phyloP scores from a whole-genome alignment of 1,140 invertebrate species.

The Holotrichia oblita region DNA sequence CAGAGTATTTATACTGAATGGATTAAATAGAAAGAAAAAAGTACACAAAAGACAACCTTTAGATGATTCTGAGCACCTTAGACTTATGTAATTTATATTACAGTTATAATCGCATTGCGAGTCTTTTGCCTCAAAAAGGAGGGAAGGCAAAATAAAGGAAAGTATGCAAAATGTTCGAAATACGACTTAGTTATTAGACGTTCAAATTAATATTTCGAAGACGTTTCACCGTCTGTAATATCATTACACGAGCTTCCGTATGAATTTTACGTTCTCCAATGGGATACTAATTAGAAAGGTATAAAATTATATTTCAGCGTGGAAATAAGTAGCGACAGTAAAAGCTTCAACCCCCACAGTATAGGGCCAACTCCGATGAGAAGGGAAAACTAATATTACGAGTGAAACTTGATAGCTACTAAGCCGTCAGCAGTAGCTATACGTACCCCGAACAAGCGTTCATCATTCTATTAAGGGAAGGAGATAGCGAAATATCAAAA shows the following conservation, averaged over 20 bases:
- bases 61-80: no score
- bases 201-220: background rate
- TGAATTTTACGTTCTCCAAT: background rate
- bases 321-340: conserved; percentile 25
- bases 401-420: conserved; percentile 36
- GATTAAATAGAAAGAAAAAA: no score
- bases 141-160: background rate
- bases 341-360: background rate
- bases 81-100: no score
- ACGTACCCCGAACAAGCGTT: background rate
- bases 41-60: no score
- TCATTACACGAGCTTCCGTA: background rate
- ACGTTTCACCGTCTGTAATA: background rate
- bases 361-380: background rate
- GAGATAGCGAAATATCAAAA: conserved; percentile 31
- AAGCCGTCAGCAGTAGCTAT: background rate
- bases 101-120: background rate
- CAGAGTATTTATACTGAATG: no score
- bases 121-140: background rate
- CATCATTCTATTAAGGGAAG: conserved; percentile 29
- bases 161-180: background rate
- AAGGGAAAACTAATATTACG: conserved; percentile 23
- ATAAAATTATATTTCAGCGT: conserved; percentile 14
- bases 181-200: background rate
- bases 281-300: conserved; percentile 27